Conservation (phyloP, 2,113 vertebrate species). For the Raja brachyura region DNA sequence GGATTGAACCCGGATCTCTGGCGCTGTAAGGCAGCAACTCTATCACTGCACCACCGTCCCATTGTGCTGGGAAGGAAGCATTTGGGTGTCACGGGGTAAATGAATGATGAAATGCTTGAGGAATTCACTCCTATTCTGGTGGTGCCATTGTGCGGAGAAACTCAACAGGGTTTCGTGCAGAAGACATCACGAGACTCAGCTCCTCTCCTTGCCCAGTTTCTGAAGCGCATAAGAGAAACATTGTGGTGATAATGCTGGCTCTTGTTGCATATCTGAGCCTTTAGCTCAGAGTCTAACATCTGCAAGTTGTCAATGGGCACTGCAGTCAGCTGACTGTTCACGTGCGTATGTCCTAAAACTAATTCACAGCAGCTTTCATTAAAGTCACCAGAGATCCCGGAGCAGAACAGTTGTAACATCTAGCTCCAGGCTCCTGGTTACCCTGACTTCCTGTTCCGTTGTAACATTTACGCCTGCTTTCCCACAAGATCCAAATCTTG, state of each 20-base stretch:
- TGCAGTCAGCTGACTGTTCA: neutral
- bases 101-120: too few species aligned
- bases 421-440: neutral
- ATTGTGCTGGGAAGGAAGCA: too few species aligned
- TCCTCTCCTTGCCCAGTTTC: too few species aligned
- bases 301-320: neutral
- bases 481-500: neutral
- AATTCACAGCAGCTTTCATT: neutral
- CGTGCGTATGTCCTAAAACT: neutral
- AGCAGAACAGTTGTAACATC: neutral
- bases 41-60: too few species aligned
- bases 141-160: too few species aligned
- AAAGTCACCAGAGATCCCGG: neutral
- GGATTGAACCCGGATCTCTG: too few species aligned
- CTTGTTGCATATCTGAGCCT: neutral
- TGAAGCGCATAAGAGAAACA: too few species aligned
- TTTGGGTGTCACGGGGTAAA: too few species aligned
- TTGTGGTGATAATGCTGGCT: neutral
- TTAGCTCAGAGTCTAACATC: neutral
- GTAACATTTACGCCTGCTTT: neutral
- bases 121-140: too few species aligned
- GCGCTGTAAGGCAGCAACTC: too few species aligned
- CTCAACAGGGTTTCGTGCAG: too few species aligned
- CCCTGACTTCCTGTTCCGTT: neutral
- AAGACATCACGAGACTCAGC: too few species aligned